Evolutionary conservation across 2,113 vertebrate species (phyloP).

Genomic region (Dipodomys ordii): DNA sequence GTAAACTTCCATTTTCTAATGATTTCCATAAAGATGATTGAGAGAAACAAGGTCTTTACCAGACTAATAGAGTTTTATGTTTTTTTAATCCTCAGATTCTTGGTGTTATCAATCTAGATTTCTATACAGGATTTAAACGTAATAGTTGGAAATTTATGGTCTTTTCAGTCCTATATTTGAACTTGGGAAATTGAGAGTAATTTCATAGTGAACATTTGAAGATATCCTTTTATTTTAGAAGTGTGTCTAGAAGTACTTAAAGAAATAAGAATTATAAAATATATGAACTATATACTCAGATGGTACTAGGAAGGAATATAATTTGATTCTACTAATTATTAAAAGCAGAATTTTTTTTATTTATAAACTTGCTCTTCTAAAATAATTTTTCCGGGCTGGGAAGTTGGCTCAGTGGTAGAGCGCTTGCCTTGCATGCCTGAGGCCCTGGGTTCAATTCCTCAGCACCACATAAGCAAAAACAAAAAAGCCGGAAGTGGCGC

Average conservation of each 20-base stretch:
- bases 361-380: background rate
- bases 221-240: background rate
- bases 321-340: background rate
- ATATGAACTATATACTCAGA: background rate
- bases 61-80: background rate
- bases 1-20: background rate
- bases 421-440: too few relatives aligned
- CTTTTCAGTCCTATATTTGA: background rate
- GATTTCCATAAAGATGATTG: background rate
- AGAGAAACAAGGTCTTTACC: background rate
- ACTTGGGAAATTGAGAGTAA: background rate
- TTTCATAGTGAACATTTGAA: background rate
- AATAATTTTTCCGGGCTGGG: background rate
- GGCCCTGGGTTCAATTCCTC: too few relatives aligned
- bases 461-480: too few relatives aligned
- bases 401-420: too few relatives aligned
- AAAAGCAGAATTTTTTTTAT: background rate
- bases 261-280: background rate
- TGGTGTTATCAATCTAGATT: background rate
- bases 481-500: too few relatives aligned
- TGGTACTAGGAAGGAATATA: background rate
- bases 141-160: background rate
- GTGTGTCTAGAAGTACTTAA: background rate
- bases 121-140: background rate
- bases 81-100: background rate